These are phyloP conservation scores for Eupithecia tripunctaria DNA, from an alignment of 2,888 invertebrate species.

Conservation along the genomic window DNA sequence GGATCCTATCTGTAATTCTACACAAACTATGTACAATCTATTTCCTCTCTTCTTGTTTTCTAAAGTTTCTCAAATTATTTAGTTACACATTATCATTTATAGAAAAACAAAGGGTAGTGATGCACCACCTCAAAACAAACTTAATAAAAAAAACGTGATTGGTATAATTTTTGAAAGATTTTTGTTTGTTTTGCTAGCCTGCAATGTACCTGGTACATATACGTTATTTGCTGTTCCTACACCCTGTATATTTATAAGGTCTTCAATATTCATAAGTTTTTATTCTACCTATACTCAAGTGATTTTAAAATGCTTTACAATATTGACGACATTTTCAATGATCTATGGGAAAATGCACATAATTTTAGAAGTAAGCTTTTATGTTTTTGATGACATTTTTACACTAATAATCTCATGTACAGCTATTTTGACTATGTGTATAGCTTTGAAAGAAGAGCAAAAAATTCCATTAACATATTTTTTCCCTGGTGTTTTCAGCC, in stretches of 20 bases:
- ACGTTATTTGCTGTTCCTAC: too few relatives aligned
- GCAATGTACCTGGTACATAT: too few relatives aligned
- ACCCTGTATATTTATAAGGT: too few relatives aligned
- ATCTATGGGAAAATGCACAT: constrained; percentile 7
- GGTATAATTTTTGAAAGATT: too few relatives aligned
- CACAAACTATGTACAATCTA: neutral
- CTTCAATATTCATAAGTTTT: too few relatives aligned
- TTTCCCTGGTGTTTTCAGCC: neutral
- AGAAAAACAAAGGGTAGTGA: too few relatives aligned
- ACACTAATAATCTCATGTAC: constrained; percentile 45
- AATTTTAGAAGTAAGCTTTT: constrained; percentile 4
- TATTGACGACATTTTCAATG: neutral
- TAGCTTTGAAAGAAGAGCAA: neutral
- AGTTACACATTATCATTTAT: neutral
- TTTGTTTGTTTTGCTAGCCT: too few relatives aligned
- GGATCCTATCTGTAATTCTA: neutral
- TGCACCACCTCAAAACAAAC: too few relatives aligned
- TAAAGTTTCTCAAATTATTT: neutral
- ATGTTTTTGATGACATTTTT: constrained; percentile 37
- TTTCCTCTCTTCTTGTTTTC: neutral
- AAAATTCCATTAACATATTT: neutral
- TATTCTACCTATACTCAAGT: neutral
- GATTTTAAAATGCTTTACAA: constrained; percentile 1
- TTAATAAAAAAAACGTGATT: too few relatives aligned
- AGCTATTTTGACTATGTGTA: constrained; percentile 1